Base-by-base conservation (phyloP, 2,888 invertebrate genomes). In the Epirrhoe tristata region DNA sequence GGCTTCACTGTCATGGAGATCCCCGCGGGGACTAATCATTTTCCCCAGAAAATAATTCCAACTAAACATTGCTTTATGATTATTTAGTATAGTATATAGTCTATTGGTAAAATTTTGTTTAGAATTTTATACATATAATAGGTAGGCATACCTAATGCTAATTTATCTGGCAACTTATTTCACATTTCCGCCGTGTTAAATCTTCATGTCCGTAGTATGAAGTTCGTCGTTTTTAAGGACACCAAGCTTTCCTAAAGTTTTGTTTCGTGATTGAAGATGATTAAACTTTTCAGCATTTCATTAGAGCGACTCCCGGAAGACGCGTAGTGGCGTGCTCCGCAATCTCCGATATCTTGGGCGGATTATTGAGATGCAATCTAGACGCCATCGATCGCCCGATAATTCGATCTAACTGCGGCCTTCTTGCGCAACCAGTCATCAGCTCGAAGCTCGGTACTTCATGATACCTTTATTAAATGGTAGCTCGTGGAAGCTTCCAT, bases 281-380 rank as follows among this genome's bases (percentile, higher is more conserved):
- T n/a, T 68, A 58, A 66, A 72, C 53, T 66, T 63, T 72, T 69
- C 74, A 74, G 70, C 73, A 78, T 80, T 83, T 79, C 79, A 82
- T 83, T 83, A 84, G 75, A 78, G 61, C 74, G 74, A 76, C 83
- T 84, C 85, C 85, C 88, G 87, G 88, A 89, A 91, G 86, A 80
- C 79, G 84, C 82, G 66, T 70, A 82, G 78, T 82, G 81, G 86
- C 84, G 81, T 83, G 86, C 81, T 84, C 81, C 74, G 72, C 85
- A 89, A 91, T 92, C 90, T 87, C 65, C 84, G 82, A 85, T 85
- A 88, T 89, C 88, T 86, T 81, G 81, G 83, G 84, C 88, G 83
- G 85, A 87, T 90, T 90, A 92, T 91, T 91, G 92, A 91, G 92
- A 91, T 91, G 89, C 89, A 90, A 92, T 93, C 93, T 91, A 88